These are phyloP conservation scores for Syngnathoides biaculeatus DNA, from an alignment of 2,113 vertebrate species.

Conservation along the genomic window DNA sequence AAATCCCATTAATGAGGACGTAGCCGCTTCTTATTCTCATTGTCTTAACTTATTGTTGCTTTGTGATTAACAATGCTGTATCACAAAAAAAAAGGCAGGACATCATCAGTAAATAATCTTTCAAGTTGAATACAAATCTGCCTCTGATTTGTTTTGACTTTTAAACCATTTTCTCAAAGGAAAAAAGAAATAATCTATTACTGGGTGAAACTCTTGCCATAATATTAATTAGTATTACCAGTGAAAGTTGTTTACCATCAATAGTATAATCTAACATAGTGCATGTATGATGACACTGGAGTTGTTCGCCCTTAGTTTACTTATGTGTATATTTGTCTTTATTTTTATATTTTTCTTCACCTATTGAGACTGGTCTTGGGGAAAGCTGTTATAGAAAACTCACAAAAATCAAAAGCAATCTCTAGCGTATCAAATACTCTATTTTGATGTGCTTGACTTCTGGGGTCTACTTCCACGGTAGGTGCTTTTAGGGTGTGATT, in stretches of 20 bases:
- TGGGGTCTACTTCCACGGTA: not conserved
- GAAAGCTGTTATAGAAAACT: not conserved
- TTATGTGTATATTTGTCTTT: not conserved
- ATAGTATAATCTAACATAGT: not conserved
- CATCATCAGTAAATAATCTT: not conserved
- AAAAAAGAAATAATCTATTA: not conserved
- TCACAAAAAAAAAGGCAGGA: not conserved
- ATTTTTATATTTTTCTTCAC: not conserved
- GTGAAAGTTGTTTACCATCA: not conserved
- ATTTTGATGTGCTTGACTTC: not conserved
- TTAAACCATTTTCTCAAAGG: not conserved
- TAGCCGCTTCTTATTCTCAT: constrained; percentile 2
- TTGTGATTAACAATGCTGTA: not conserved
- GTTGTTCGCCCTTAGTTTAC: not conserved
- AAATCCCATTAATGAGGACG: not conserved
- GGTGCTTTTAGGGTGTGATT: not conserved
- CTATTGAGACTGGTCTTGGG: not conserved
- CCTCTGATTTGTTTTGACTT: not conserved
- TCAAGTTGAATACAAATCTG: not conserved
- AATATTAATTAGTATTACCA: not conserved
- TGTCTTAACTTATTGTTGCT: not conserved
- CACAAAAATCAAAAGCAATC: not conserved
- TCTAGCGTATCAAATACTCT: not conserved
- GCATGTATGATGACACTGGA: not conserved
- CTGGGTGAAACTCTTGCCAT: not conserved